A percentile compares a stretch with the other conserved stretches of the same genome.
Evolutionary conservation across 2,113 vertebrate species (phyloP).

Genomic region (Ailurus styani): DNA sequence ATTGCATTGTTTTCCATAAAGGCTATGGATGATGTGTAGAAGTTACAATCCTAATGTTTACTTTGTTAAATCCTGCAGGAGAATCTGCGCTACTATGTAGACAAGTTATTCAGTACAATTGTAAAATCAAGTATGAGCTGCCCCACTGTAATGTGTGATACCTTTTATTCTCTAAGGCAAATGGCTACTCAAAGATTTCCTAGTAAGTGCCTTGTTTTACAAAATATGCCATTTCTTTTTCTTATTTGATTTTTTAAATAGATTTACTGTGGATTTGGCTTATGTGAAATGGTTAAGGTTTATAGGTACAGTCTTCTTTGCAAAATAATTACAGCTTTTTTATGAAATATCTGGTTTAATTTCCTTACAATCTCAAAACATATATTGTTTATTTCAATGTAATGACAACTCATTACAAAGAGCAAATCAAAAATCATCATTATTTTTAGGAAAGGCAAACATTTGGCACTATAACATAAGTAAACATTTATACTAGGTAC

Average conservation of each 20-base stretch:
- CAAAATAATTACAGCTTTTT: neutral
- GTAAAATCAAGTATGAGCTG: slow-evolving; percentile 96
- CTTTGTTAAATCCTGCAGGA: slow-evolving; percentile 85
- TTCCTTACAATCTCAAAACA: slow-evolving; percentile 34
- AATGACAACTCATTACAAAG: neutral
- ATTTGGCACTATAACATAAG: neutral
- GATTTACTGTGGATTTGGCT: neutral
- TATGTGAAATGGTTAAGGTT: slow-evolving; percentile 31
- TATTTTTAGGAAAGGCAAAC: slow-evolving; percentile 36
- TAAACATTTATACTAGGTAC: neutral
- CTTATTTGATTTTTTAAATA: neutral
- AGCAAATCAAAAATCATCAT: slow-evolving; percentile 18
- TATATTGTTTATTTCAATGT: neutral
- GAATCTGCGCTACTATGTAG: slow-evolving; percentile 94
- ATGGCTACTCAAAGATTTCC: slow-evolving; percentile 93
- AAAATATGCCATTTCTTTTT: neutral
- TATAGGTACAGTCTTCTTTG: neutral
- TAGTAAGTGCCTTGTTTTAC: slow-evolving; percentile 84
- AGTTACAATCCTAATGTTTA: slow-evolving; percentile 53
- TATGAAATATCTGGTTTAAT: neutral
- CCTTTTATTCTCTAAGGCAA: slow-evolving; percentile 94
- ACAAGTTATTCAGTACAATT: slow-evolving; percentile 96
- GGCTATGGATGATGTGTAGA: neutral
- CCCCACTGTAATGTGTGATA: slow-evolving; percentile 97
- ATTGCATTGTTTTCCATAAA: neutral